Conservation (phyloP, 2,113 vertebrate species). For the Heterocephalus glaber region DNA sequence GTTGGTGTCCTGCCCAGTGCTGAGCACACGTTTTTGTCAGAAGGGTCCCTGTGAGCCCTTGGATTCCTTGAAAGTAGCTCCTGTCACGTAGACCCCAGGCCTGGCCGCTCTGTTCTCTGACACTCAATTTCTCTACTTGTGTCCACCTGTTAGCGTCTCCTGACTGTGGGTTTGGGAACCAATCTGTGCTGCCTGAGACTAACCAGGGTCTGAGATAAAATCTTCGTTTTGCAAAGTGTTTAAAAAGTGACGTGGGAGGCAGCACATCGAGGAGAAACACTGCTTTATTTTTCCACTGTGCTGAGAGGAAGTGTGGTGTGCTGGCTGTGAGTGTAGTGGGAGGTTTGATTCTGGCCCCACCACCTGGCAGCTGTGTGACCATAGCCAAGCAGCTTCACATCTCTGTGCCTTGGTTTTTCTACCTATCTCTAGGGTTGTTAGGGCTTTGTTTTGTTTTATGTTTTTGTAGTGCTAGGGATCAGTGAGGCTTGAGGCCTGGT, state of each 20-base stretch:
- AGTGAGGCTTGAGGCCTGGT: background rate
- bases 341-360: background rate
- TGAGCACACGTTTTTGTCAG: background rate
- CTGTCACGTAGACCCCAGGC: background rate
- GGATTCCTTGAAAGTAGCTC: background rate
- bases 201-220: background rate
- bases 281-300: too few relatives aligned
- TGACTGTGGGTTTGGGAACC: background rate
- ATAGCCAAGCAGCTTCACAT: background rate
- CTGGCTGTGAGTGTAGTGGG: rapidly evolving
- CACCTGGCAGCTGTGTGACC: background rate
- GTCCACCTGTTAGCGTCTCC: background rate
- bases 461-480: background rate
- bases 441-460: background rate
- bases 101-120: background rate
- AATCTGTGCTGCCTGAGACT: background rate
- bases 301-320: background rate
- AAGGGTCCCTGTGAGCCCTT: background rate
- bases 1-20: background rate
- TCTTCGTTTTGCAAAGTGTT: background rate
- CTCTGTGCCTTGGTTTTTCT: background rate
- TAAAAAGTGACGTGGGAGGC: background rate
- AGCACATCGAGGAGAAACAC: background rate
- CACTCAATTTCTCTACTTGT: background rate
- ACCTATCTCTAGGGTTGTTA: background rate